These are phyloP conservation scores for Leptinotarsa texana DNA, from an alignment of 1,140 invertebrate species.

Conservation along the genomic window DNA sequence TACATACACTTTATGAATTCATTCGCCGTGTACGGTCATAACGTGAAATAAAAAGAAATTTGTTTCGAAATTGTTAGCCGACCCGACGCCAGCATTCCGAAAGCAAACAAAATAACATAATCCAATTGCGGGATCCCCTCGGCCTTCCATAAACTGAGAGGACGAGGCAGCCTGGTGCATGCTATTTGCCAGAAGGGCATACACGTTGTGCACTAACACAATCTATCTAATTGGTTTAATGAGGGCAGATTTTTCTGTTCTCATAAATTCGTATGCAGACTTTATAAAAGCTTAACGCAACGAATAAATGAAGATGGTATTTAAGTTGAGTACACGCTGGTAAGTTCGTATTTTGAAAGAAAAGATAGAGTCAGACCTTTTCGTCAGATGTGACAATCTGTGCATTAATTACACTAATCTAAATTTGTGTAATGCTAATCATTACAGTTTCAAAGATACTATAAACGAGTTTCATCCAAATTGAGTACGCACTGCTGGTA, in stretches of 20 bases:
- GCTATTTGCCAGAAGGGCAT: constrained; percentile 12
- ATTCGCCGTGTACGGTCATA: not conserved
- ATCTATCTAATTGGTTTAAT: not conserved
- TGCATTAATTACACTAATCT: too few relatives aligned
- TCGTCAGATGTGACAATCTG: too few relatives aligned
- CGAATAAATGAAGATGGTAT: too few relatives aligned
- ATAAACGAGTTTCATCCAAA: too few relatives aligned
- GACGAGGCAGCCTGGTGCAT: too few relatives aligned
- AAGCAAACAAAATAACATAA: constrained; percentile 11
- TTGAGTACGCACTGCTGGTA: too few relatives aligned
- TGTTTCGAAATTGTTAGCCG: constrained; percentile 14
- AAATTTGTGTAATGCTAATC: too few relatives aligned
- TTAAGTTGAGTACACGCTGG: too few relatives aligned
- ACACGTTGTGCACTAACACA: constrained; percentile 7
- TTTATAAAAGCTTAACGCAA: too few relatives aligned
- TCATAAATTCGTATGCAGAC: not conserved
- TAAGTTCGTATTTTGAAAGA: too few relatives aligned
- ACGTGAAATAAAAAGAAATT: not conserved
- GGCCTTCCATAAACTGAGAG: not conserved
- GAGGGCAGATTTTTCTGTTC: constrained; percentile 6
- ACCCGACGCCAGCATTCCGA: not conserved
- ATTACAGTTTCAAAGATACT: too few relatives aligned
- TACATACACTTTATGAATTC: not conserved
- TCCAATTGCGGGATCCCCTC: constrained; percentile 10
- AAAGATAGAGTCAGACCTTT: too few relatives aligned